Evolutionary conservation across 2,113 vertebrate species (phyloP), one percentile per base, ranked within the genome.

Genomic region (Tyrannus savana): DNA sequence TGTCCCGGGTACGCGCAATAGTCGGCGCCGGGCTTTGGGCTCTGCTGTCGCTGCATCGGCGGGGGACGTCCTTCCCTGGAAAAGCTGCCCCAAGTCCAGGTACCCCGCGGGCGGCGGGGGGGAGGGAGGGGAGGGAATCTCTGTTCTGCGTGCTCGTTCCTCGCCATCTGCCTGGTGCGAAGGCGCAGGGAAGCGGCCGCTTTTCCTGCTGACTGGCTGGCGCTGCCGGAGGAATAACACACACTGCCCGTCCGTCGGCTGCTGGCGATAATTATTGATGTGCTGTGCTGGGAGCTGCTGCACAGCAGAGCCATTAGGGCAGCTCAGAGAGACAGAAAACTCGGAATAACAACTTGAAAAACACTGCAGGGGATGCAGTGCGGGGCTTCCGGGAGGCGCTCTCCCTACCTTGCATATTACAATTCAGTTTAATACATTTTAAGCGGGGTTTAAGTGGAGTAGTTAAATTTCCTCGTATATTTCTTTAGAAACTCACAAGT

Each of bases 261-360:
- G 85, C 73, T 2, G 78, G 74, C 58, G 1, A 35, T 2, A 0
- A 2, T 23, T 35, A 0, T 0, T 27, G 12, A 14, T 8, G 72
- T 49, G 83, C 7, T 49, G 52, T 13, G 84, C 82, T 56, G 66
- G 2, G 17, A 55, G 13, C 47, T 37, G 73, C 77, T 58, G 87
- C 73, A 12, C 89, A 5, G 90, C 71, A 6, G 5, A 73, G 31
- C 53, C 50, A 19, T 63, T 33, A 12, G 60, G 71, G 91, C 24
- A 66, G 81, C 3, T 60, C 87, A 4, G 63, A 0, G n/a, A 89
- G 89, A 50, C 78, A 19, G 55, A 66, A 55, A 92, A 85, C 72
- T 80, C 44, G 33, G 37, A 62, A 22, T 24, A 73, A 41, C 59
- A 46, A 58, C 82, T 76, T 30, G 42, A 10, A 63, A 93, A 92